Conservation (phyloP, 2,797 vertebrate species). For the Decapterus maruadsi region DNA sequence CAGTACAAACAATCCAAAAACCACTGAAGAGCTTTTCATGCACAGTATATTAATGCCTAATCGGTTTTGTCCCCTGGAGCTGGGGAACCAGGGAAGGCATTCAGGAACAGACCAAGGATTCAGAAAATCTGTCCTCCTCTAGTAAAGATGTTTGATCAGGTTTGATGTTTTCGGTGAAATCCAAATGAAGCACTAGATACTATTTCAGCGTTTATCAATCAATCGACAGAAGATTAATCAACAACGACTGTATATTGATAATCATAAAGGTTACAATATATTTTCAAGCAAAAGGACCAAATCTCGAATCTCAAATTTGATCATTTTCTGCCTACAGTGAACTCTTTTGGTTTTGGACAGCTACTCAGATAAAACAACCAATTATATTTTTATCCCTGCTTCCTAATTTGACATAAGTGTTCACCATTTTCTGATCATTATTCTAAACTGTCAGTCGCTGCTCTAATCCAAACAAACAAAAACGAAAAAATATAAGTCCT, state of each 20-base stretch:
- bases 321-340: not conserved
- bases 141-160: not conserved
- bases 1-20: constrained; percentile 19
- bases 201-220: not conserved
- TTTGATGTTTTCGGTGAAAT: not conserved
- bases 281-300: too few species aligned
- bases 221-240: not conserved
- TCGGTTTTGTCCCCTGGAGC: constrained; percentile 23
- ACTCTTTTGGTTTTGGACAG: not conserved
- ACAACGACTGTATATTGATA: not conserved
- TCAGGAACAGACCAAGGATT: not conserved
- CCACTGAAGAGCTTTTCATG: constrained; percentile 10
- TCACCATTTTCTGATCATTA: not conserved
- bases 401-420: not conserved
- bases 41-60: constrained; percentile 22
- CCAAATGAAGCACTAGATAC: not conserved
- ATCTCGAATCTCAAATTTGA: not conserved
- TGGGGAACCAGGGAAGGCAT: not conserved
- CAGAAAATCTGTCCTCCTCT: not conserved
- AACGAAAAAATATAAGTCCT: not conserved
- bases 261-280: too few species aligned
- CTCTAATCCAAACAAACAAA: not conserved
- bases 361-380: not conserved
- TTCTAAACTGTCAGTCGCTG: not conserved
- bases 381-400: not conserved